These are phyloP conservation scores for Eulemur albifrons DNA, from an alignment of 2,797 vertebrate species.

Conservation along the genomic window DNA sequence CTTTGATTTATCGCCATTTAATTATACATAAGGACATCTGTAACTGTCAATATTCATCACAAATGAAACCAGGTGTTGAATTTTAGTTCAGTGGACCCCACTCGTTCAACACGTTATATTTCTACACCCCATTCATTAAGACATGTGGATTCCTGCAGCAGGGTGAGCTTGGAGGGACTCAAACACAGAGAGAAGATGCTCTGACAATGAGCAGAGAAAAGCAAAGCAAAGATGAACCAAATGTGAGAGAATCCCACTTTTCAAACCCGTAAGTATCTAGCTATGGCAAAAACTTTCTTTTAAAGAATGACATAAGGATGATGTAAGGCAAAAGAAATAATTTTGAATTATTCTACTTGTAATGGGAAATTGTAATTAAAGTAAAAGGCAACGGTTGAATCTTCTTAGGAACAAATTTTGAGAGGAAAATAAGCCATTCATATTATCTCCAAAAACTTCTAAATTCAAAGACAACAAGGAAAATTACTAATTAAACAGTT, in stretches of 20 bases:
- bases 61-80: not conserved
- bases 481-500: constrained; percentile 27
- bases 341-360: constrained; percentile 21
- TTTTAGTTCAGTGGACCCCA: not conserved
- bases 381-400: constrained; percentile 21
- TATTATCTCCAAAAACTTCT: not conserved
- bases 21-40: not conserved
- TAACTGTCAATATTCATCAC: not conserved
- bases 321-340: not conserved
- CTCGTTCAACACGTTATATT: not conserved
- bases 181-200: not conserved
- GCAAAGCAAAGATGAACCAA: not conserved
- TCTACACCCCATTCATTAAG: not conserved
- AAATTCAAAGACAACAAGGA: constrained; percentile 21
- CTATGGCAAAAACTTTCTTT: not conserved
- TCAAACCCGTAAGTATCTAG: not conserved
- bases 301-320: not conserved
- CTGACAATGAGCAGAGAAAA: not conserved
- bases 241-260: not conserved
- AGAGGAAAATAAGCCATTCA: constrained; percentile 14
- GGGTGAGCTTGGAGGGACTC: not conserved
- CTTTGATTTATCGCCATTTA: not conserved
- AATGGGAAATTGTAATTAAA: constrained; percentile 13
- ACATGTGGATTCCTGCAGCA: not conserved
- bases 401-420: constrained; percentile 33